These are phyloP conservation scores for Bradypus variegatus DNA, from an alignment of 2,797 vertebrate species.

Conservation along the genomic window DNA sequence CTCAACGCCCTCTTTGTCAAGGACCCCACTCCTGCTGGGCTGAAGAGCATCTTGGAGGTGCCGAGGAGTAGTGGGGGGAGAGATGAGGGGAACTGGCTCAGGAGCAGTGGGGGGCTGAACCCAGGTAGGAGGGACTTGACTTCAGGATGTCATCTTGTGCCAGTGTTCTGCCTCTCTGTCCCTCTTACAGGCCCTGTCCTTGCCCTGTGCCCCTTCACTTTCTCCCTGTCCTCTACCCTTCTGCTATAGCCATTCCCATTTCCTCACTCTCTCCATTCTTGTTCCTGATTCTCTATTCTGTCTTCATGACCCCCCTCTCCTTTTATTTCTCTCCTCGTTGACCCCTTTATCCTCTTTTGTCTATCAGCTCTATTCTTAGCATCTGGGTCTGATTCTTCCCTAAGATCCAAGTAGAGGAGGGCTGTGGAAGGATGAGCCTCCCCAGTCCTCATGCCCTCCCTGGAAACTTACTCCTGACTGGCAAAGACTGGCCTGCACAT, in stretches of 20 bases:
- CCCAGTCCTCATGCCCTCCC: not conserved
- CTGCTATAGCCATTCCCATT: rapidly evolving
- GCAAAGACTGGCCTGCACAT: not conserved
- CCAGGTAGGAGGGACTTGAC: not conserved
- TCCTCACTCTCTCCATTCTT: not conserved
- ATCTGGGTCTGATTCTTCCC: not conserved
- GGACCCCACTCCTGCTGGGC: constrained; percentile 56
- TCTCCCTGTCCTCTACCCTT: rapidly evolving
- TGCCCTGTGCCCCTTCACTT: too few relatives aligned
- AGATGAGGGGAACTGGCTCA: not conserved
- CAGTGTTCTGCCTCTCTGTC: not conserved
- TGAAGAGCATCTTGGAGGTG: constrained; percentile 64
- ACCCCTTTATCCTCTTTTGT: not conserved
- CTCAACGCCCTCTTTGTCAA: constrained; percentile 54
- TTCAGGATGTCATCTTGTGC: not conserved
- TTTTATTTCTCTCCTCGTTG: not conserved
- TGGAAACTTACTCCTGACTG: not conserved
- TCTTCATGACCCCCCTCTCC: not conserved
- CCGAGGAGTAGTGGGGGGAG: not conserved
- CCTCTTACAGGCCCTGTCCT: not conserved
- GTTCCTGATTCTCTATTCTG: not conserved
- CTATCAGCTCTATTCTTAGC: not conserved
- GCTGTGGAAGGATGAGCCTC: not conserved
- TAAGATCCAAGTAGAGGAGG: not conserved
- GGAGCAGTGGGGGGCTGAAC: not conserved